Evolutionary conservation across 2,113 vertebrate genomes (phyloP), one percentile per base, ranked within the genome.

Genomic region (Thunnus thynnus): DNA sequence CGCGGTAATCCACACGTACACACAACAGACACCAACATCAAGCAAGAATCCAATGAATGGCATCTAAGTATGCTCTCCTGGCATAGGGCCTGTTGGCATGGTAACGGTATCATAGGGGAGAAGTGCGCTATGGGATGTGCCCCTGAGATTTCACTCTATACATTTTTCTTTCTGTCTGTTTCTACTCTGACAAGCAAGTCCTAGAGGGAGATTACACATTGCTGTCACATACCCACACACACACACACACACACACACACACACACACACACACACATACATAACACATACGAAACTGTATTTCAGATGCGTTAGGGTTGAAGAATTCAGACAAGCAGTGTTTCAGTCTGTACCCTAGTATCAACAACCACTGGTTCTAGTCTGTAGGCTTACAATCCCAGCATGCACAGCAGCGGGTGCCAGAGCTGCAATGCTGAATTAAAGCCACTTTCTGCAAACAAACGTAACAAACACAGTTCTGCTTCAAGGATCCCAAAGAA

Each of bases 1-100:
- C 50, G 65, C 86, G 78, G 74, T 93, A 92, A 92, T 89, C 88
- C 90, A 55, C 9, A 13, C 79, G 72, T 46, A 62, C 56, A 73
- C 54, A 88, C 73, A 82, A 85, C 77, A 83, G 5, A 55, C 78
- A 81, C 62, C 86, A 52, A 86, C 70, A 85, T 65, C 64, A 73
- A 75, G 27, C 54, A 32, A 71, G 30, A 73, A 76, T 8, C 72
- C 48, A 72, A 51, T 83, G 55, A 74, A 75, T 18, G 60, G 51
- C 63, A 61, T 81, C 20, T 36, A 66, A 73, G 61, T 65, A 74
- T 54, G 18, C 22, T 76, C 14, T 13, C 32, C 56, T 76, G 61
- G 70, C 44, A 14, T 6, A 11, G 36, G 56, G 55, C 48, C 75
- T 69, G 86, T 87, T 32, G 46, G 76, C 83, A 81, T 83, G 52